These are phyloP conservation scores for Plodia interpunctella DNA, from an alignment of 1,140 invertebrate species.

Conservation along the genomic window DNA sequence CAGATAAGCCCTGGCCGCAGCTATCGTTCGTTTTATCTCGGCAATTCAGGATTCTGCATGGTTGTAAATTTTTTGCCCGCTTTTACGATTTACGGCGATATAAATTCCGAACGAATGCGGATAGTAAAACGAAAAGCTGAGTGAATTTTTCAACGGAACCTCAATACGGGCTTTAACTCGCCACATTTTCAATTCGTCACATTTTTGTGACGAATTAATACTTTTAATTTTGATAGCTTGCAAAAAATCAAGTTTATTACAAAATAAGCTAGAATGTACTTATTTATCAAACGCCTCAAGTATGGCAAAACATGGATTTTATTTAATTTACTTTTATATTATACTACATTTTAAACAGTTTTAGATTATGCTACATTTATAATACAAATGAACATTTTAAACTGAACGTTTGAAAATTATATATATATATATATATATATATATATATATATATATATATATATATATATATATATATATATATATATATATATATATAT, in stretches of 20 bases:
- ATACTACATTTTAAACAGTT: too few relatives aligned
- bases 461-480: too few relatives aligned
- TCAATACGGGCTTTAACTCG: slow-evolving; percentile 29
- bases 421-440: too few relatives aligned
- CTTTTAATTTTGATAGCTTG: slow-evolving; percentile 23
- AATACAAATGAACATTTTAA: too few relatives aligned
- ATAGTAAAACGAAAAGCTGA: slow-evolving; percentile 56
- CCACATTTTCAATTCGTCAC: not conserved
- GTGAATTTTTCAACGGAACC: slow-evolving; percentile 56
- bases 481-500: too few relatives aligned
- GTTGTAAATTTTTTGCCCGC: slow-evolving; percentile 61
- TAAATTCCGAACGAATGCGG: slow-evolving; percentile 62
- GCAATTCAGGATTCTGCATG: slow-evolving; percentile 37
- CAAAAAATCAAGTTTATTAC: too few relatives aligned
- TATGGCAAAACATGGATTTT: too few relatives aligned
- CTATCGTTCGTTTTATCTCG: slow-evolving; percentile 47
- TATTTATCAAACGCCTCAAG: not conserved
- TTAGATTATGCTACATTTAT: too few relatives aligned
- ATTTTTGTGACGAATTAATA: slow-evolving; percentile 23
- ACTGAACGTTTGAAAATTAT: too few relatives aligned
- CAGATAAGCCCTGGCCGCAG: slow-evolving; percentile 26
- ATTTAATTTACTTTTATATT: too few relatives aligned
- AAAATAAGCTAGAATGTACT: not conserved
- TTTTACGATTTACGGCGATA: slow-evolving; percentile 56
- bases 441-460: too few relatives aligned